A percentile compares a stretch with the other conserved stretches of the same genome.
These are phyloP conservation scores for Xestia xanthographa DNA, from an alignment of 2,888 invertebrate species.

Conservation along the genomic window DNA sequence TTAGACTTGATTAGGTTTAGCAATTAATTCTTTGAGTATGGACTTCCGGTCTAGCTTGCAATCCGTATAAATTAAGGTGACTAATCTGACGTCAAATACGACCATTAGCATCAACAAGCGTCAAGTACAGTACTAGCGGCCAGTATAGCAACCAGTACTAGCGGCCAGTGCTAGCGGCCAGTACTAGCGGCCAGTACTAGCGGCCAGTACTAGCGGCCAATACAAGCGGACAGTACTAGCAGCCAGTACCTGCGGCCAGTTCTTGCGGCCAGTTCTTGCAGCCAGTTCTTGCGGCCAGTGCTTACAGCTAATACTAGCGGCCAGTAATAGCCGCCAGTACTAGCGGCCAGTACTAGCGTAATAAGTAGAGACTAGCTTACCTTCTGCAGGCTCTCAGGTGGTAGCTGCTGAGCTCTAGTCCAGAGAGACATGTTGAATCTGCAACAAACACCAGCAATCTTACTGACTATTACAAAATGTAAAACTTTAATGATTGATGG, in stretches of 20 bases:
- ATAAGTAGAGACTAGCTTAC: conserved; percentile 66
- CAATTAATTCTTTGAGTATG: not conserved
- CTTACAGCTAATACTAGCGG: not conserved
- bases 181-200: too few species aligned
- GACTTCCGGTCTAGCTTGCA: not conserved
- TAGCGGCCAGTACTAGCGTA: not conserved
- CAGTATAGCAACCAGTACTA: too few species aligned
- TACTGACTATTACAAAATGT: too few species aligned
- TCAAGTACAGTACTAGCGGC: too few species aligned
- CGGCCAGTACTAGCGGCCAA: too few species aligned
- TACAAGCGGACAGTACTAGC: too few species aligned
- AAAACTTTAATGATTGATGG: too few species aligned
- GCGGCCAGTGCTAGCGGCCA: too few species aligned
- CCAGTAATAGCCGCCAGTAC: not conserved
- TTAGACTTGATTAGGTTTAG: not conserved
- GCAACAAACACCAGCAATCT: conserved; percentile 38
- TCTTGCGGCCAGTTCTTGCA: too few species aligned
- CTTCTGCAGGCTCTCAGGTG: conserved; percentile 93
- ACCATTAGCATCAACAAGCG: too few species aligned
- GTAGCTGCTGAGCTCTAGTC: conserved; percentile 95
- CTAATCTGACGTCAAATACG: not conserved
- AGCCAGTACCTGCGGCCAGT: too few species aligned
- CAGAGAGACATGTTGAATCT: conserved; percentile 93
- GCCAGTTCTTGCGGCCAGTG: not conserved
- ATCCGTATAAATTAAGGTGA: not conserved